These are phyloP conservation scores for Microctonus brassicae DNA, from an alignment of 2,888 invertebrate species.

Conservation along the genomic window DNA sequence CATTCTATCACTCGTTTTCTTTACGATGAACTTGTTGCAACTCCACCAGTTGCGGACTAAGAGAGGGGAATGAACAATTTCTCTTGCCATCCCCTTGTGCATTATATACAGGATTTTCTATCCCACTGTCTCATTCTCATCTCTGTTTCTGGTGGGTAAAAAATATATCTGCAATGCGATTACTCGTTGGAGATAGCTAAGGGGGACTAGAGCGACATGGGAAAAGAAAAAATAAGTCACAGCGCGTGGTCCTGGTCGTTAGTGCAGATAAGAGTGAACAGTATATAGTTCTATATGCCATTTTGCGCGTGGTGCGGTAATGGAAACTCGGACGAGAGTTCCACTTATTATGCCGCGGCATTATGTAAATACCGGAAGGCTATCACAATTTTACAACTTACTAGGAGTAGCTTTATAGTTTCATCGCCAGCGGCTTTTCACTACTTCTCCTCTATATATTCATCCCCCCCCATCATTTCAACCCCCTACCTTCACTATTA, in stretches of 20 bases:
- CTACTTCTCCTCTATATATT: slow-evolving; percentile 34
- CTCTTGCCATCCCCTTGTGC: neutral
- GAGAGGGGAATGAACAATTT: slow-evolving; percentile 4
- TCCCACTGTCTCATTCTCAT: neutral
- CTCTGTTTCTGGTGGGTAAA: too few relatives aligned
- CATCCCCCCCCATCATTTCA: slow-evolving; percentile 24
- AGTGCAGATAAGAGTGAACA: slow-evolving; percentile 54
- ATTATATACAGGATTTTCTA: neutral
- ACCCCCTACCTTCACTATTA: slow-evolving; percentile 21
- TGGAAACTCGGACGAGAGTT: slow-evolving; percentile 59
- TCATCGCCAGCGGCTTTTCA: slow-evolving; percentile 54
- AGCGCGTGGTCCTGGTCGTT: slow-evolving; percentile 51
- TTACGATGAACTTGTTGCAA: slow-evolving; percentile 26
- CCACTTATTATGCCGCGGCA: slow-evolving; percentile 64
- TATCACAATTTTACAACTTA: slow-evolving; percentile 68
- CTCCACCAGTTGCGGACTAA: slow-evolving; percentile 28
- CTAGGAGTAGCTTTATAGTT: slow-evolving; percentile 64
- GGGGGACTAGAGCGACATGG: neutral
- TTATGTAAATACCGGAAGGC: slow-evolving; percentile 67
- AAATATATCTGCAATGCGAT: neutral
- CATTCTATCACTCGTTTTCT: neutral
- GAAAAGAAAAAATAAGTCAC: slow-evolving; percentile 51
- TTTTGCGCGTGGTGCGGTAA: slow-evolving; percentile 52
- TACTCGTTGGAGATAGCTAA: neutral
- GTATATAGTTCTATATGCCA: neutral